Evolutionary conservation across 1,140 invertebrate genomes (phyloP).

Genomic region (Drosophila navojoa): DNA sequence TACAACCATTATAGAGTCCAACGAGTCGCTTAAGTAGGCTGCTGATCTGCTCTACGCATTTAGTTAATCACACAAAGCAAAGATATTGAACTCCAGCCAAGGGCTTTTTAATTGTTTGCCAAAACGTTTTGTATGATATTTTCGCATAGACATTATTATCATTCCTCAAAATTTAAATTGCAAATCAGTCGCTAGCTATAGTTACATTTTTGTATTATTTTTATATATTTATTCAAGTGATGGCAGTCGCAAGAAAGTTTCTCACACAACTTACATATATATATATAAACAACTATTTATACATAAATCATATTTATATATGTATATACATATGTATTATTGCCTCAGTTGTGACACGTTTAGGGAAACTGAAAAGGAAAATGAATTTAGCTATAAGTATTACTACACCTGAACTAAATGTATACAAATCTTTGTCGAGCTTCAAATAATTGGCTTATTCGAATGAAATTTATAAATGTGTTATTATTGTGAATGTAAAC

Average conservation of each 20-base stretch:
- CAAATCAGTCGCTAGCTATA: constrained; percentile 25
- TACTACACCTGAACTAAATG: constrained; percentile 5
- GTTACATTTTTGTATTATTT: constrained; percentile 27
- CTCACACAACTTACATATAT: constrained; percentile 23
- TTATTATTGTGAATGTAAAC: constrained; percentile 30
- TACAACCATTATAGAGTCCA: constrained; percentile 77
- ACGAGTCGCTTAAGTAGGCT: constrained; percentile 58
- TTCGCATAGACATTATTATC: constrained; percentile 50
- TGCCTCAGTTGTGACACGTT: constrained; percentile 62
- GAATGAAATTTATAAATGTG: constrained; percentile 44
- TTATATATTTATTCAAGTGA: constrained; percentile 63
- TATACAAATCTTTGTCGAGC: constrained; percentile 11
- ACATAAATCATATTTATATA: constrained; percentile 6
- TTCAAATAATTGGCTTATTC: constrained; percentile 22
- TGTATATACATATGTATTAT: constrained; percentile 12
- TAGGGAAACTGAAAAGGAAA: constrained; percentile 58
- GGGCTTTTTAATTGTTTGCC: constrained; percentile 2
- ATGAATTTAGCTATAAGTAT: constrained; percentile 26
- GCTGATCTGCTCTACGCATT: constrained; percentile 40
- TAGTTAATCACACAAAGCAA: constrained; percentile 43
- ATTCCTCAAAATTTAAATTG: constrained; percentile 52
- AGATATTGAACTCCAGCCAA: constrained; percentile 43
- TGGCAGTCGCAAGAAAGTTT: constrained; percentile 17
- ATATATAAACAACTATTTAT: constrained; percentile 20
- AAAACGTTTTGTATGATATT: constrained; percentile 60